Conservation (phyloP, 2,797 vertebrate species). For the Eospalax fontanierii region DNA sequence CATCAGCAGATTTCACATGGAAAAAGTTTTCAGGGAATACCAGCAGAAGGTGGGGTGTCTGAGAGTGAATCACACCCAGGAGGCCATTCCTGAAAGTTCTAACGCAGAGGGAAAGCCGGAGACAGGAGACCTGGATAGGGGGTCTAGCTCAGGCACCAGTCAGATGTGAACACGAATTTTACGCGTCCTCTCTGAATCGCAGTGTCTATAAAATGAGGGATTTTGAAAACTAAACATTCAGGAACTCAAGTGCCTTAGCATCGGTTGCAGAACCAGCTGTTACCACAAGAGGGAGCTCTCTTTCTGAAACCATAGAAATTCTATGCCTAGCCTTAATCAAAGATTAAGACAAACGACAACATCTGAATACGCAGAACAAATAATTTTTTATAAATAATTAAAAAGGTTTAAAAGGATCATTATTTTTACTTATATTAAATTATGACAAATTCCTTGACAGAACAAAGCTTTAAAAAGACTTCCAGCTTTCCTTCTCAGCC, state of each 20-base stretch:
- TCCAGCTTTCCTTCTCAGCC: not conserved
- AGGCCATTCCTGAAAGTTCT: not conserved
- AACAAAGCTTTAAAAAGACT: not conserved
- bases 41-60: not conserved
- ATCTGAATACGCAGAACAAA: slow-evolving; percentile 51
- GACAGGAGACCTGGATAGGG: not conserved
- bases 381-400: slow-evolving; percentile 50
- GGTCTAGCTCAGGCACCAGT: not conserved
- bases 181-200: not conserved
- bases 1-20: not conserved
- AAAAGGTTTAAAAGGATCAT: slow-evolving; percentile 44
- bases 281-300: slow-evolving; percentile 81
- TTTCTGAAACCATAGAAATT: slow-evolving; percentile 76
- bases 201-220: not conserved
- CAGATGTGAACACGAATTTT: not conserved
- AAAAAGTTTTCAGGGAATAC: not conserved
- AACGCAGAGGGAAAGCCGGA: not conserved
- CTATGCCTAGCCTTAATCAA: not conserved
- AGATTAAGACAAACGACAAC: slow-evolving; percentile 54
- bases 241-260: not conserved
- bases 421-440: slow-evolving; percentile 47
- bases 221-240: not conserved
- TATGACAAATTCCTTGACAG: slow-evolving; percentile 45
- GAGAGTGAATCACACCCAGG: not conserved
- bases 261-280: slow-evolving; percentile 76